phyloP scores from a whole-genome alignment of 1,140 invertebrate genomes.

The Centruroides sculpturatus region DNA sequence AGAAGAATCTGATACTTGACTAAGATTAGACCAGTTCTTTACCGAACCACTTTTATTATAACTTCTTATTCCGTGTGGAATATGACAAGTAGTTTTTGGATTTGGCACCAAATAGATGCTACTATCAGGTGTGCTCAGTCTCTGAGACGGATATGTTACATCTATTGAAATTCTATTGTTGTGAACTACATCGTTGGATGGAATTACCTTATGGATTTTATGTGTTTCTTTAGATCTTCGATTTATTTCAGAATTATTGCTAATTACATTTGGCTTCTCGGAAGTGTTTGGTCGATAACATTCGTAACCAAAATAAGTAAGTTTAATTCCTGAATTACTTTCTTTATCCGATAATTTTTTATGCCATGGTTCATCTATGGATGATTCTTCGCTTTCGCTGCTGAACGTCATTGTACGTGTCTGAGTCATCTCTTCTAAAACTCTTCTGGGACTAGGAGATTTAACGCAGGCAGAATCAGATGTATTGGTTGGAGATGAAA shows the following conservation, averaged over 20 bases:
- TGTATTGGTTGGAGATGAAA: neutral
- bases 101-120: neutral
- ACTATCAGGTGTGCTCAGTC: neutral
- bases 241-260: neutral
- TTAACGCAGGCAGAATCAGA: neutral
- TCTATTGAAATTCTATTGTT: too few species aligned
- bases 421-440: neutral
- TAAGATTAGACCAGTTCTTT: neutral
- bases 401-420: conserved; percentile 12
- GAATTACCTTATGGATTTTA: neutral
- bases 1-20: neutral
- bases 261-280: neutral
- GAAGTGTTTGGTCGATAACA: conserved; percentile 4
- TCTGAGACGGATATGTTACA: neutral
- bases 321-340: neutral
- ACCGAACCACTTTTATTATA: neutral
- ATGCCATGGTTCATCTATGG: neutral
- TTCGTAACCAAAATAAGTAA: conserved; percentile 15
- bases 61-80: neutral
- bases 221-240: neutral
- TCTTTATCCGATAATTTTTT: neutral
- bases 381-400: conserved; percentile 5
- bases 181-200: too few species aligned
- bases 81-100: neutral
- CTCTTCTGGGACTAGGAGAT: neutral